Evolutionary conservation across 2,888 invertebrate species (phyloP).

Genomic region (Callimorpha dominula): DNA sequence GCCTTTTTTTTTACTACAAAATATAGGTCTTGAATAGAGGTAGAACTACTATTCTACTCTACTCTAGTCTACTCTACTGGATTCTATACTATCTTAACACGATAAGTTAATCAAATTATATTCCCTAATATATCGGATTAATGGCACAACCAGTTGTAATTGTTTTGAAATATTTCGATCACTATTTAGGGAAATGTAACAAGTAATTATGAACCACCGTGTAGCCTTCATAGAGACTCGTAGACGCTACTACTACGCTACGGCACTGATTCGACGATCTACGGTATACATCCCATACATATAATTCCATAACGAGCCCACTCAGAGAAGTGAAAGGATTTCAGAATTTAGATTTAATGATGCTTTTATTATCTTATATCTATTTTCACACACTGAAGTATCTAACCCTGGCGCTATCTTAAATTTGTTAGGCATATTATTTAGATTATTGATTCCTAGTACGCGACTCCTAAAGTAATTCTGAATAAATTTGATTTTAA

Average conservation of each 20-base stretch:
- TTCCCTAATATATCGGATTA: no score
- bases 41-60: no score
- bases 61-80: no score
- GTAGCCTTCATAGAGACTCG: slow-evolving; percentile 1
- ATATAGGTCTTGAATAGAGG: no score
- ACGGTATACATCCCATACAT: background rate
- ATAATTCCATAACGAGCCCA: background rate
- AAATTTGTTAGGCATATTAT: background rate
- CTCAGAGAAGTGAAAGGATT: background rate
- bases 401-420: no score
- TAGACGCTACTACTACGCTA: slow-evolving; percentile 10
- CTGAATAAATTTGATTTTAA: background rate
- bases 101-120: no score
- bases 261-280: slow-evolving; percentile 3
- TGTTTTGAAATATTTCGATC: no score
- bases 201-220: background rate
- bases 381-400: background rate
- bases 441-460: background rate
- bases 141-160: no score
- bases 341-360: background rate
- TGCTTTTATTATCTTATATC: no score
- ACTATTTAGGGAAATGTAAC: background rate
- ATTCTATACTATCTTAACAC: no score
- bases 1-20: no score
- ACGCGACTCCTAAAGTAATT: background rate